Conservation (phyloP, 2,888 invertebrate genomes). For the Zaprionus lineosus region DNA sequence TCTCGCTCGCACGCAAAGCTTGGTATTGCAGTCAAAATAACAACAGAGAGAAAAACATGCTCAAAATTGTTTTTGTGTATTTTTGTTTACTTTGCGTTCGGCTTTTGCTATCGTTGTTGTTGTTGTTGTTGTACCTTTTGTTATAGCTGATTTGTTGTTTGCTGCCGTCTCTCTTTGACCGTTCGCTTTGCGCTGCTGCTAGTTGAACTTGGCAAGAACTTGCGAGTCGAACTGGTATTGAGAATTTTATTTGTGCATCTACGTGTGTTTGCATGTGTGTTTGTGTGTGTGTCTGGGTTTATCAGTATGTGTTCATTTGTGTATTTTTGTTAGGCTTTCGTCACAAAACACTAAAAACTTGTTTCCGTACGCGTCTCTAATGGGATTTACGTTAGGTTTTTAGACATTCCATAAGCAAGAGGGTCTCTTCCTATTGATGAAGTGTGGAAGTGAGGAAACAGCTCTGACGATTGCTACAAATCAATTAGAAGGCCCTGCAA, state of each 20-base stretch:
- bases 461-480: constrained; percentile 40
- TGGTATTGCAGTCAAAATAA: constrained; percentile 2
- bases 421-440: constrained; percentile 20
- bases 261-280: constrained; percentile 24
- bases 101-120: constrained; percentile 4
- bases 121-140: constrained; percentile 20
- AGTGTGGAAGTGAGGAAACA: constrained; percentile 26
- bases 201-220: constrained; percentile 69
- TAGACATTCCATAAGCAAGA: constrained; percentile 42
- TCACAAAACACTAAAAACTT: constrained; percentile 49
- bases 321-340: constrained; percentile 41
- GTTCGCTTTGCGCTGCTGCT: constrained; percentile 20
- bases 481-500: constrained; percentile 62
- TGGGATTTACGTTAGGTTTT: constrained; percentile 54
- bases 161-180: constrained; percentile 36
- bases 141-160: constrained; percentile 37
- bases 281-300: not conserved
- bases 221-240: constrained; percentile 63
- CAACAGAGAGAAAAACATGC: not conserved
- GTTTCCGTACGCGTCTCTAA: constrained; percentile 64
- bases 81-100: constrained; percentile 21
- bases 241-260: constrained; percentile 44
- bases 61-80: constrained; percentile 13
- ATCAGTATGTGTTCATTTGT: constrained; percentile 14
- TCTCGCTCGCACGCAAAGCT: constrained; percentile 37